These are phyloP conservation scores for Xenops minutus DNA, from an alignment of 2,797 vertebrate species.

Conservation along the genomic window DNA sequence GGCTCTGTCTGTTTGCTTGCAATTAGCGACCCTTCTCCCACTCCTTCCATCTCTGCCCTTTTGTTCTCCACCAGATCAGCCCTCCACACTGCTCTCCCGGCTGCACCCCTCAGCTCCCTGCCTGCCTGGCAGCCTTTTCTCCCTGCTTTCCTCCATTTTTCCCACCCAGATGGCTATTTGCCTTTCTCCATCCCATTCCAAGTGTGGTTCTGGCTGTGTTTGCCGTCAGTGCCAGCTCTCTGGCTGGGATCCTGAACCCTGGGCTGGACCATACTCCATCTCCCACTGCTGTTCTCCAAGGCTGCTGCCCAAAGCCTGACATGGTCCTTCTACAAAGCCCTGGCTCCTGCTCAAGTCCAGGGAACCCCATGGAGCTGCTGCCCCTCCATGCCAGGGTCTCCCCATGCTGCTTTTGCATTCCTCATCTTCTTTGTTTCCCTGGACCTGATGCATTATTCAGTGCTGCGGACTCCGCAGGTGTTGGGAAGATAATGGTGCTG, in stretches of 20 bases:
- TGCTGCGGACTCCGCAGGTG: neutral
- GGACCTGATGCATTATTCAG: constrained; percentile 32
- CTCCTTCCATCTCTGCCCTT: constrained; percentile 4
- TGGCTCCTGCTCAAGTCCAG: neutral
- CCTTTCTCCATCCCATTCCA: neutral
- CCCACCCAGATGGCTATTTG: rapidly evolving
- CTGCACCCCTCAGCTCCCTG: neutral
- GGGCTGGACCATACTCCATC: neutral
- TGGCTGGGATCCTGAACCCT: neutral
- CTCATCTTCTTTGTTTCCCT: constrained; percentile 12
- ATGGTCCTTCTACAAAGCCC: neutral
- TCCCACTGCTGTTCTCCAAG: neutral
- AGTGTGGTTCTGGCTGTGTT: neutral
- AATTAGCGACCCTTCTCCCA: neutral
- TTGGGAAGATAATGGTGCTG: neutral
- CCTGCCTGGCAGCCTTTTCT: neutral
- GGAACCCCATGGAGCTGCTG: neutral
- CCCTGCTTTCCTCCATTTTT: neutral
- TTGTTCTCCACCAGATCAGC: neutral
- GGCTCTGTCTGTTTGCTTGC: constrained; percentile 1
- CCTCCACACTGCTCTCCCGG: rapidly evolving
- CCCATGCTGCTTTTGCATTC: neutral
- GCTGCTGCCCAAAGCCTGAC: neutral
- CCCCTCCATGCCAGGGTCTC: neutral
- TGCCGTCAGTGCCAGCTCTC: rapidly evolving